Evolutionary conservation across 2,797 vertebrate genomes (phyloP), one percentile per base, ranked within the genome.

Genomic region (Myoxocephalus aenaeus): DNA sequence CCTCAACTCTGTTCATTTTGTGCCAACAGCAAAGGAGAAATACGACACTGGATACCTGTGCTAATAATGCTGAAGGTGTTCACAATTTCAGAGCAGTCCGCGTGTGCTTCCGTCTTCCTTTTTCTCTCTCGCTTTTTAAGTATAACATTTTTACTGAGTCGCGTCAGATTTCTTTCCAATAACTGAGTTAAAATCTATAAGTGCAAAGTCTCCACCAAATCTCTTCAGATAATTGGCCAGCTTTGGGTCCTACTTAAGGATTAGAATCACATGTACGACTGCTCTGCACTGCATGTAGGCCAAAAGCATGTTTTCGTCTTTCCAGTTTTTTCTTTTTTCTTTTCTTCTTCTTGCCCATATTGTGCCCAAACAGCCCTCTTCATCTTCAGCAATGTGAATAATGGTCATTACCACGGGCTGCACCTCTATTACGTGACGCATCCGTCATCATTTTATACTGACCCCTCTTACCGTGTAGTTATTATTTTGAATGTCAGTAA

Each of bases 321-420:
- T 69, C 84, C 51, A 79, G 57, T 70, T 79, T 86, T 70, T 85
- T n/a, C n/a, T 71, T 82, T 73, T 14, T 6, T 54, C 32, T 34
- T 34, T 42, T 42, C 13, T 42, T 42, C 53, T 27, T 27, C 20
- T 54, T 54, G 22, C 64, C 56, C 73, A 63, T 70, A 29, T 77
- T 80, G 54, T 66, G 34, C 66, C 65, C 70, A 79, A 73, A 73
- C 50, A 59, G 78, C 69, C 83, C 59, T 80, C 61, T 80, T 82
- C 80, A 82, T 87, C 80, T 86, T 84, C 79, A 89, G 86, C 88
- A 92, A 92, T 92, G 92, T 93, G 93, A 93, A 92, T 89, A 91
- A 92, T 86, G 86, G 86, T 91, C 86, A 89, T 92, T 90, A 90
- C 93, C 90, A 93, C 90, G 85, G 58, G 79, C 87, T 90, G 85